phyloP scores from a whole-genome alignment of 2,797 vertebrate genomes.

The Eulemur coronatus region DNA sequence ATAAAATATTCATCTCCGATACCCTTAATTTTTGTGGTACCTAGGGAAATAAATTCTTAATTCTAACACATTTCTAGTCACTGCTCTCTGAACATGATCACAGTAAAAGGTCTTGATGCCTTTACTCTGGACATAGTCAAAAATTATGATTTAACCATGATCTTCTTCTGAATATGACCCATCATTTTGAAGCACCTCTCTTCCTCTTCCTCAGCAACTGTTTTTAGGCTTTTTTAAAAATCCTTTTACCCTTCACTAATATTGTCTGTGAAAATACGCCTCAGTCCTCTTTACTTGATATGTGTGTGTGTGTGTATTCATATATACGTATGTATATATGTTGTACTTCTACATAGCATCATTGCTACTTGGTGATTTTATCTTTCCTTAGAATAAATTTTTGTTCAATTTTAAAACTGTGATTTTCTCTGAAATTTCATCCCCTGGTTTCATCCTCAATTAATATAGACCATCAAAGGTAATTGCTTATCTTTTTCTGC shows the following conservation, averaged over 20 bases:
- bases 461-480: neutral
- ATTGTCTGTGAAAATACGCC: neutral
- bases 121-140: neutral
- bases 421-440: neutral
- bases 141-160: neutral
- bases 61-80: conserved; percentile 51
- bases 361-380: neutral
- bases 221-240: neutral
- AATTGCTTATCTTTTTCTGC: neutral
- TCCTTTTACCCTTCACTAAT: neutral
- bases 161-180: neutral
- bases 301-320: neutral
- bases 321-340: neutral
- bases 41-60: conserved; percentile 57
- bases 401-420: neutral
- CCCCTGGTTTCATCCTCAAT: neutral
- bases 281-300: neutral
- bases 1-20: conserved; percentile 10
- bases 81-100: conserved; percentile 36
- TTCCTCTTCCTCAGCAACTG: neutral
- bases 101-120: too few relatives aligned
- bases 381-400: neutral
- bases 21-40: conserved; percentile 27
- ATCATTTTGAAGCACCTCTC: neutral
- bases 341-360: neutral